Conservation (phyloP, 2,888 invertebrate genomes). For the Ichneumoninae sp. region DNA sequence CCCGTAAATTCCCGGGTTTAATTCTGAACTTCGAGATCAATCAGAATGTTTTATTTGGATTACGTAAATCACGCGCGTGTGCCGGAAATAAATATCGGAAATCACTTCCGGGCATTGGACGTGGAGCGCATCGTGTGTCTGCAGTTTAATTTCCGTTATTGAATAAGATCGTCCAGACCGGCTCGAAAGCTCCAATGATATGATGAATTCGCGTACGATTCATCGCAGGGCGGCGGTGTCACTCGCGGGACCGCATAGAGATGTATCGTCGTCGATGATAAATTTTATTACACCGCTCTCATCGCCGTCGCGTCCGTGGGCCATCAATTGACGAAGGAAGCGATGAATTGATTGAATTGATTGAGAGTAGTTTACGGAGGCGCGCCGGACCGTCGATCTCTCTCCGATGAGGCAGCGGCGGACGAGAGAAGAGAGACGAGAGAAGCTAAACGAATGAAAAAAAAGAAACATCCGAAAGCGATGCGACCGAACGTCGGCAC, state of each 20-base stretch:
- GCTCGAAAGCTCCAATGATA: not conserved
- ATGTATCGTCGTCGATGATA: constrained; percentile 59
- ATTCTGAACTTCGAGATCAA: too few species aligned
- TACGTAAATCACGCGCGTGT: not conserved
- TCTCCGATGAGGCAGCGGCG: constrained; percentile 27
- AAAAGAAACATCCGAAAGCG: constrained; percentile 49
- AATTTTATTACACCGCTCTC: constrained; percentile 63
- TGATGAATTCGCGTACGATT: constrained; percentile 54
- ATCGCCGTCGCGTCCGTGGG: constrained; percentile 42
- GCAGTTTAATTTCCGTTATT: constrained; percentile 1
- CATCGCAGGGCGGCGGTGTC: constrained; percentile 33
- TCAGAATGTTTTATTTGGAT: not conserved
- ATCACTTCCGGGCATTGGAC: not conserved
- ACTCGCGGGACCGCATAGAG: constrained; percentile 36
- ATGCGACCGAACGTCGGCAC: constrained; percentile 30
- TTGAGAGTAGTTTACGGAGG: constrained; percentile 61
- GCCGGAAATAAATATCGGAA: not conserved
- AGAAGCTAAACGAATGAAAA: constrained; percentile 30
- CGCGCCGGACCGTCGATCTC: constrained; percentile 38
- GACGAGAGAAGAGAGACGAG: constrained; percentile 17
- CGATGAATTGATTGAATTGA: constrained; percentile 66
- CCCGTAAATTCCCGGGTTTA: too few species aligned
- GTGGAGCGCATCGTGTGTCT: not conserved
- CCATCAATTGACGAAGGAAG: constrained; percentile 65
- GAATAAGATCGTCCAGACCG: not conserved